Base-by-base conservation (phyloP, 1,140 invertebrate genomes). In the Hesperophylax magnus region DNA sequence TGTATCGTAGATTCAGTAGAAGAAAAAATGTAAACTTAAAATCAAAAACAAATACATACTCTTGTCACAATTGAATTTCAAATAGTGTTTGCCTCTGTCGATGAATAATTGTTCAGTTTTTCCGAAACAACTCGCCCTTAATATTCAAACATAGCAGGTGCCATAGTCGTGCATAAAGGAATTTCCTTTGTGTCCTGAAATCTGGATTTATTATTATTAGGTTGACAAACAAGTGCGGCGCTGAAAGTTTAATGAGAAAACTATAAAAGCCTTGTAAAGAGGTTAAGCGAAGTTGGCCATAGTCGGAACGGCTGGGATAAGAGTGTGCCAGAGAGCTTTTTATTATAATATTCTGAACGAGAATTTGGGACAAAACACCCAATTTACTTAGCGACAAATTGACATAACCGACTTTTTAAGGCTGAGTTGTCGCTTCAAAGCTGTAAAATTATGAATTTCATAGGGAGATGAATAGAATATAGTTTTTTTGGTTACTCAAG, bases 261-360 rank as follows among this genome's bases (percentile, higher is more conserved):
- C 63, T 67, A 67, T 67, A 67, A 67, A 67, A 67, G 63, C 63
- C 63, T 67, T 67, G 11, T n/a, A 67, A 67, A 67, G 63, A 67
- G 63, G 27, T 67, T 34, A 67, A 67, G 22, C 31, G 27, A 31
- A 67, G 63, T 67, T 67, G 22, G 63, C 31, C 63, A 22, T 47
- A 47, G 9, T 22, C 20, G n/a, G 58, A 61, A 61, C 58, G 58
- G n/a, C 18, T 2, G 9, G 20, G 58, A 61, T 61, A 61, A 24
- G 18, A 14, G 18, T 61, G 24, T 24, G 58, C 20, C 7, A 61
- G 39, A 61, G n/a, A 18, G 58, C 58, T 61, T 22, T 22, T 61
- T 61, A 61, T 61, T 61, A 61, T 61, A 61, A 22, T 61, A 61
- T 24, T 24, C 18, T 61, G 24, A 61, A 61, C 58, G 58, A 61